Evolutionary conservation across 2,797 vertebrate species (phyloP).

Genomic region (Eutrigla gurnardus): DNA sequence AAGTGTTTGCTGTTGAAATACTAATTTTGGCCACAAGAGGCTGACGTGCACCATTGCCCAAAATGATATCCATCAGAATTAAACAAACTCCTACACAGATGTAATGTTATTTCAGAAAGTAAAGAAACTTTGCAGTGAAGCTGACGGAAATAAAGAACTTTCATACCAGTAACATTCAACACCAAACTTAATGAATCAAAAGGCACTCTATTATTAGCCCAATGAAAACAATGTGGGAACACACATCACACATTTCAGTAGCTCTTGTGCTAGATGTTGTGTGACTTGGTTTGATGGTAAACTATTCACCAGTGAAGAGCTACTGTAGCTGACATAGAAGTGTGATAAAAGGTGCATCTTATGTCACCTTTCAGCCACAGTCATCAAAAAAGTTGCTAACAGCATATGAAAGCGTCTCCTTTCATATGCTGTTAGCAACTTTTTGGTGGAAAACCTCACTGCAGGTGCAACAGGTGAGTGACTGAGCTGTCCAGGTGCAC

Average conservation of each 20-base stretch:
- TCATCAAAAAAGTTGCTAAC: too few species aligned
- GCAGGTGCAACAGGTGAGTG: not conserved
- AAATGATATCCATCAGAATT: too few species aligned
- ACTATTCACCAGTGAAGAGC: not conserved
- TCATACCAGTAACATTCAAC: conserved; percentile 1
- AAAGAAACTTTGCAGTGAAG: not conserved
- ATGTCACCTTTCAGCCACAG: too few species aligned
- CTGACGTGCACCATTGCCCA: too few species aligned
- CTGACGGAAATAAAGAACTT: not conserved
- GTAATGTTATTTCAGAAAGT: not conserved
- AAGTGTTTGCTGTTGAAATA: too few species aligned
- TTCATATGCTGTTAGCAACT: too few species aligned
- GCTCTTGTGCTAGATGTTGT: not conserved
- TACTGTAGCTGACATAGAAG: not conserved
- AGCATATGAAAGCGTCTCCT: too few species aligned
- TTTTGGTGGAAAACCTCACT: not conserved
- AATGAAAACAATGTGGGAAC: not conserved
- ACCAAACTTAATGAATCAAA: not conserved
- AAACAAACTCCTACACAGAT: too few species aligned
- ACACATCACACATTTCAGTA: not conserved
- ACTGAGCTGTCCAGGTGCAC: not conserved
- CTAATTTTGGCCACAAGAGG: too few species aligned
- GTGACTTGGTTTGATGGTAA: fast-evolving
- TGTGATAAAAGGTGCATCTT: not conserved
- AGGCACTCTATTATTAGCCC: not conserved